These are phyloP conservation scores for Lutraria lutraria DNA, from an alignment of 2,888 invertebrate species.

Conservation along the genomic window DNA sequence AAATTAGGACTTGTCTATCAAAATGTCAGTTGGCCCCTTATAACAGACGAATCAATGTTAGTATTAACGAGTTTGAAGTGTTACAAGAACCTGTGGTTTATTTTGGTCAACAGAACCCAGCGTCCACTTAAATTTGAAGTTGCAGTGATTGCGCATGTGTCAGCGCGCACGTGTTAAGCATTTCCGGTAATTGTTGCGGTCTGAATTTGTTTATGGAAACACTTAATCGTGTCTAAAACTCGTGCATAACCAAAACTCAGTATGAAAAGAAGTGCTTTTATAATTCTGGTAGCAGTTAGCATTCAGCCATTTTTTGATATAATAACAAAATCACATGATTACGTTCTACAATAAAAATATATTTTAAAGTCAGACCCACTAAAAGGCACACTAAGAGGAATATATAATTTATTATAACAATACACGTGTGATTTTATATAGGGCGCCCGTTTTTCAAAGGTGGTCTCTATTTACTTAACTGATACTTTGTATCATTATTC, in stretches of 20 bases:
- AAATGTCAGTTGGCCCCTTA: background rate
- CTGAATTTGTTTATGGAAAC: slow-evolving; percentile 62
- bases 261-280: background rate
- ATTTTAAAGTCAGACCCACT: too few species aligned
- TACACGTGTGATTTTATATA: too few species aligned
- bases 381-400: too few species aligned
- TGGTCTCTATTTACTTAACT: too few species aligned
- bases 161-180: slow-evolving; percentile 41
- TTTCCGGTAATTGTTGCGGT: slow-evolving; percentile 25
- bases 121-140: slow-evolving; percentile 39
- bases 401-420: too few species aligned
- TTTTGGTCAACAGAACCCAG: slow-evolving; percentile 55
- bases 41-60: background rate
- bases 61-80: background rate
- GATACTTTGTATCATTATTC: too few species aligned
- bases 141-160: slow-evolving; percentile 48
- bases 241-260: slow-evolving; percentile 44
- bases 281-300: background rate
- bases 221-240: slow-evolving; percentile 40
- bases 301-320: too few species aligned
- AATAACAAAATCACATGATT: too few species aligned
- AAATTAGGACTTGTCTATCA: background rate
- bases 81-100: slow-evolving; percentile 41
- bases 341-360: too few species aligned
- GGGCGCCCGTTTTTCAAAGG: too few species aligned